These are phyloP conservation scores for Esox niger DNA, from an alignment of 2,113 vertebrate species.

Conservation along the genomic window DNA sequence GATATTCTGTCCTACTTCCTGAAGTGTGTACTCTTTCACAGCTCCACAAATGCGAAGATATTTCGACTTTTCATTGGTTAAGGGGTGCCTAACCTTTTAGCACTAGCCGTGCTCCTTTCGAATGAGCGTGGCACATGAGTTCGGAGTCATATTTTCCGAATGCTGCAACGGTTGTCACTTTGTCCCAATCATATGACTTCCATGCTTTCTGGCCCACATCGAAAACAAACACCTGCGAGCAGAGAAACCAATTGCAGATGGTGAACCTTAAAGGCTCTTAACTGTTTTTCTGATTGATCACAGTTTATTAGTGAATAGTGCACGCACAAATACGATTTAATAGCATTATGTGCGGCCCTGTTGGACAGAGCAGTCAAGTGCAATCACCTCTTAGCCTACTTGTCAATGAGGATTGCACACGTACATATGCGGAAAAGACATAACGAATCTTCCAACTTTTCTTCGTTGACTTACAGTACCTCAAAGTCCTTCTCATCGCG, in stretches of 20 bases:
- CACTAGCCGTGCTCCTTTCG: constrained; percentile 82
- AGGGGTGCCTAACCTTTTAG: constrained; percentile 75
- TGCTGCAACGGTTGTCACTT: constrained; percentile 85
- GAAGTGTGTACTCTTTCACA: too few species aligned
- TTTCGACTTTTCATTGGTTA: not conserved
- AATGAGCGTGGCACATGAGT: constrained; percentile 89
- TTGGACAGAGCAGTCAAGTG: too few species aligned
- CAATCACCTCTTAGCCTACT: too few species aligned
- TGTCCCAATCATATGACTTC: constrained; percentile 90
- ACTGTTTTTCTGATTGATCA: not conserved
- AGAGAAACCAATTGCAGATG: not conserved
- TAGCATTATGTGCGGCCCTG: too few species aligned
- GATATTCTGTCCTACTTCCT: too few species aligned
- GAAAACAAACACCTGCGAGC: constrained; percentile 86
- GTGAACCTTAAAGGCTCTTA: not conserved
- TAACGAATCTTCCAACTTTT: too few species aligned
- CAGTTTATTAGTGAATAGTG: too few species aligned
- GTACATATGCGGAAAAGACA: too few species aligned
- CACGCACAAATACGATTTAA: too few species aligned
- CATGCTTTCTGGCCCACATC: constrained; percentile 83
- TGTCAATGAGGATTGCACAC: too few species aligned
- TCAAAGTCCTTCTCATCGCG: constrained; percentile 61
- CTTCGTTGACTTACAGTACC: constrained; percentile 36
- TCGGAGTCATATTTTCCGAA: constrained; percentile 88
- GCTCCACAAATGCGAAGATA: too few species aligned